Evolutionary conservation across 2,888 invertebrate genomes (phyloP).

Genomic region (Allygus modestus): DNA sequence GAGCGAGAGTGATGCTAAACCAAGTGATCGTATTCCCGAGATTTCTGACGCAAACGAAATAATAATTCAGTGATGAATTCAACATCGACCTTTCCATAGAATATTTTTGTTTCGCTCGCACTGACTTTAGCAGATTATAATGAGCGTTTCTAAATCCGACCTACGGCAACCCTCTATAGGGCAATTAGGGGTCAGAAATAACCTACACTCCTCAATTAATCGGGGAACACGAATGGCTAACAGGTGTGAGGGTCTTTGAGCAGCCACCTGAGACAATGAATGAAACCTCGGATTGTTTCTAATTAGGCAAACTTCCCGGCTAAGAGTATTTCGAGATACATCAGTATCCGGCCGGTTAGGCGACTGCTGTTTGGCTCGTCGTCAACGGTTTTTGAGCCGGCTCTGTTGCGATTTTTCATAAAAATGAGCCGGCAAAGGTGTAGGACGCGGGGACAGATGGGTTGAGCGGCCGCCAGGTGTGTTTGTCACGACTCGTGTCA

Average conservation of each 20-base stretch:
- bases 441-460: background rate
- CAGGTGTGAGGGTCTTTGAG: conserved; percentile 29
- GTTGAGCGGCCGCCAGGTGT: background rate
- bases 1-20: too few relatives aligned
- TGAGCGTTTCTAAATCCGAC: background rate
- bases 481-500: background rate
- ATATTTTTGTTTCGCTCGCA: too few relatives aligned
- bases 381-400: conserved; percentile 4
- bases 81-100: too few relatives aligned
- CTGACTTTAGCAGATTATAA: too few relatives aligned
- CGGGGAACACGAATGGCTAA: background rate
- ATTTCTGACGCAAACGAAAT: too few relatives aligned
- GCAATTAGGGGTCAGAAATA: conserved; percentile 11
- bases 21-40: too few relatives aligned
- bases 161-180: background rate
- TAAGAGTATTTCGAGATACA: conserved; percentile 3
- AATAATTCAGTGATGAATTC: too few relatives aligned
- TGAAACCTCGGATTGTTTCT: conserved; percentile 36
- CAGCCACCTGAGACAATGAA: conserved; percentile 48
- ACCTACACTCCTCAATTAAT: background rate
- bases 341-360: conserved; percentile 11
- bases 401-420: conserved; percentile 9
- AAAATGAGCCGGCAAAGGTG: conserved; percentile 24
- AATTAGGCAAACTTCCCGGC: conserved; percentile 23
- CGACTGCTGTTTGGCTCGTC: background rate